Evolutionary conservation across 2,113 vertebrate species (phyloP).

Genomic region (Phainopepla nitens): DNA sequence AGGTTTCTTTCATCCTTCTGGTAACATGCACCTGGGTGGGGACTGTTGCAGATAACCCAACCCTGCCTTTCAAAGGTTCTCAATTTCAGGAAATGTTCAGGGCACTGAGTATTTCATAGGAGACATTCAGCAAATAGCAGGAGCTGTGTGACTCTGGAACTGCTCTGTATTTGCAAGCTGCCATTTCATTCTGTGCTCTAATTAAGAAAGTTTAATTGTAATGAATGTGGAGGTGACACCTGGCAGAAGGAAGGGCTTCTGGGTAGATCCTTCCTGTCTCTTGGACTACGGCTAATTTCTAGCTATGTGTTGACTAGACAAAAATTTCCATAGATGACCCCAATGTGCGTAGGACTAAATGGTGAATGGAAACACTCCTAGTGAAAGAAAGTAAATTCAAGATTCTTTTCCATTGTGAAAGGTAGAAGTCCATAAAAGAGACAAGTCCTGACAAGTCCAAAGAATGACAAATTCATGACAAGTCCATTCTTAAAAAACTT

Average conservation of each 20-base stretch:
- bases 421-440: background rate
- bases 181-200: background rate
- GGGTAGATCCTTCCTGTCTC: background rate
- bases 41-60: background rate
- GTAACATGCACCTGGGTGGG: accelerated
- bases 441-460: background rate
- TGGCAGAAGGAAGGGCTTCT: background rate
- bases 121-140: background rate
- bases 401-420: background rate
- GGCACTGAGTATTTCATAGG: background rate
- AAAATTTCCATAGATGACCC: background rate
- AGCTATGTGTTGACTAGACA: background rate
- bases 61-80: background rate
- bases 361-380: background rate
- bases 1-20: background rate
- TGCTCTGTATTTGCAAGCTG: background rate
- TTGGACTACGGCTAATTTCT: background rate
- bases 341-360: background rate
- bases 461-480: background rate
- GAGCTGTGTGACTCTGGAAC: background rate
- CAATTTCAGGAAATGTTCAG: background rate
- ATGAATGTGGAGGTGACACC: background rate
- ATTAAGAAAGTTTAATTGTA: background rate
- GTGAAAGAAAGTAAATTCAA: background rate
- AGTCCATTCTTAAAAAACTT: background rate